Evolutionary conservation across 2,888 invertebrate genomes (phyloP).

Genomic region (Idaea straminata): DNA sequence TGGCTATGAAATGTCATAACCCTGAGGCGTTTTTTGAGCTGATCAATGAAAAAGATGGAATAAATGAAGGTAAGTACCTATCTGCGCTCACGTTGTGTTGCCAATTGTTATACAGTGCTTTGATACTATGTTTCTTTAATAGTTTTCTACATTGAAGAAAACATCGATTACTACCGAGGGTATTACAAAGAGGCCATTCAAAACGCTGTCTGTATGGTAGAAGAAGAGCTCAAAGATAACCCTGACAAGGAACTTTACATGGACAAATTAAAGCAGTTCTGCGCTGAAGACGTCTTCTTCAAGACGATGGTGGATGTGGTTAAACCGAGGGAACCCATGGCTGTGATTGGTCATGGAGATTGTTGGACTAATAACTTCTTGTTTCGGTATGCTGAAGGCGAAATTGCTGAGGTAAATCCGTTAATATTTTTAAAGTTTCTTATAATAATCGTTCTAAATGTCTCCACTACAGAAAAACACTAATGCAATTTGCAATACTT

Average conservation of each 20-base stretch:
- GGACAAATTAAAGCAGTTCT: constrained; percentile 80
- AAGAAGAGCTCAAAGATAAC: constrained; percentile 56
- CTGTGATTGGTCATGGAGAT: constrained; percentile 87
- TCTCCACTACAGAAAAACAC: no score
- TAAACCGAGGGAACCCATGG: constrained; percentile 81
- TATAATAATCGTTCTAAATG: no score
- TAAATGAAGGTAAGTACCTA: constrained; percentile 62
- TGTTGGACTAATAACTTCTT: constrained; percentile 88
- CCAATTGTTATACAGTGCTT: background rate
- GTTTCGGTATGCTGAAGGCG: constrained; percentile 79
- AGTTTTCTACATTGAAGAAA: constrained; percentile 83
- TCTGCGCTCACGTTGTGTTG: background rate
- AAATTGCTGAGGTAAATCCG: constrained; percentile 73
- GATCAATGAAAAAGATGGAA: constrained; percentile 67
- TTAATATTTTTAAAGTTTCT: no score
- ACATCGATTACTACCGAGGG: constrained; percentile 84
- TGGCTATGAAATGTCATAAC: constrained; percentile 81
- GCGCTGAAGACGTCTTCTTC: constrained; percentile 83
- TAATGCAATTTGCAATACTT: no score
- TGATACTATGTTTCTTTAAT: constrained; percentile 21
- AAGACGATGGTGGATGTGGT: constrained; percentile 83
- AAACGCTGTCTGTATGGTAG: constrained; percentile 84
- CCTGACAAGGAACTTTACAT: constrained; percentile 77
- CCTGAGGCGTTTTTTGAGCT: constrained; percentile 79
- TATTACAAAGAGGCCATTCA: constrained; percentile 83